Base-by-base conservation (phyloP, 2,113 vertebrate genomes). In the Vidua chalybeata region DNA sequence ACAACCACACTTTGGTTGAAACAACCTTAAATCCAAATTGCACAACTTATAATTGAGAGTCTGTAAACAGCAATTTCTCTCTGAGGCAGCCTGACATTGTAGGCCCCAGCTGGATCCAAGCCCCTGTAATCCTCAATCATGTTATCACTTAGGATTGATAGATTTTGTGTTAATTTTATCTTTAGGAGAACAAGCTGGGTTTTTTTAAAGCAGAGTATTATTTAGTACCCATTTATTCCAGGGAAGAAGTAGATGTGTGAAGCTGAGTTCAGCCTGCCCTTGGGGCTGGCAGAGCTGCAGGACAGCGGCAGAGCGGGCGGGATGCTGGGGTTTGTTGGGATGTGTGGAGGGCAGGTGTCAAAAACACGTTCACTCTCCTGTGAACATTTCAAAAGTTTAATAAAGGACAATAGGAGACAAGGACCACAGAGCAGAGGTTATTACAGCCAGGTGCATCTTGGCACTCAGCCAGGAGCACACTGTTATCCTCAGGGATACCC, bases 11-110 rank as follows among this genome's bases (percentile, higher is more conserved):
- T 89, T 78, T 0, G 19, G 81, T 1, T 75, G 96, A 87, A 89
- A 90, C 49, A 46, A 80, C 63, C 58, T 58, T 54, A 85, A 78
- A 75, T 93, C 62, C 45, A 79, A 76, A 82, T 92, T 79, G n/a
- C 31, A 15, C 46, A 69, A 19, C 48, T 84, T 73, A 39, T 27
- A 76, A 74, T 39, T 1, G 2, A 17, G 76, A 88, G 80, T 39
- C 59, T 84, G 46, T 94, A 91, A 95, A 94, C 84, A 96, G 45
- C 35, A 52, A 39, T 94, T 92, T 84, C 46, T 93, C 31, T 61
- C 69, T 79, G 54, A 56, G 80, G n/a, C 76, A 68, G 52, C 17
- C 24, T 63, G 41, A 30, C 0, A 0, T 30, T 33, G 28, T 9
- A 71, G 48, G 46, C 59, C 55, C 10, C 37, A 58, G 52, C 37